Evolutionary conservation across 2,888 invertebrate species (phyloP).

Genomic region (Plebejus anna): DNA sequence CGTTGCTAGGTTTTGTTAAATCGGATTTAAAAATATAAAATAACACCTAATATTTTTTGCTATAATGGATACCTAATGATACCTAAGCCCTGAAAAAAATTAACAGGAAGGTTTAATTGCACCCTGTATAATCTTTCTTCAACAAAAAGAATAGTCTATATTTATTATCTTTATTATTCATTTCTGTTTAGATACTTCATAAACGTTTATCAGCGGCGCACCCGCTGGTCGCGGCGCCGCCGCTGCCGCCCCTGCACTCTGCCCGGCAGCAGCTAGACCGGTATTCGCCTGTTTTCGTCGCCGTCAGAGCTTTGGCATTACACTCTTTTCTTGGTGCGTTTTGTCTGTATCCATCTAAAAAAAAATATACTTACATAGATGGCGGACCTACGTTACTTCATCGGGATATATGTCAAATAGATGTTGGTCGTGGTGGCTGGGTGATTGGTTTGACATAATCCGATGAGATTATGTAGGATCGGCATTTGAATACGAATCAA

Average conservation of each 20-base stretch:
- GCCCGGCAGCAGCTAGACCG: conserved; percentile 68
- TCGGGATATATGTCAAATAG: not conserved
- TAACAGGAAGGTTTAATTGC: no score
- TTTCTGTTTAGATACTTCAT: conserved; percentile 53
- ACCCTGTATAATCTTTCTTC: no score
- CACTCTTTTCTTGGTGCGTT: conserved; percentile 60
- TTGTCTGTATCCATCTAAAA: not conserved
- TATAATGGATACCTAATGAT: no score
- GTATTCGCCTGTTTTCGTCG: conserved; percentile 65
- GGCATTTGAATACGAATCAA: not conserved
- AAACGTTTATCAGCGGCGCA: conserved; percentile 51
- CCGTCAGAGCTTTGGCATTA: conserved; percentile 55
- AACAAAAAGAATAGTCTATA: not conserved
- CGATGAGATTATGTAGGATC: not conserved
- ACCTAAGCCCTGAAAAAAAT: no score
- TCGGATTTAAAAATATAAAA: no score
- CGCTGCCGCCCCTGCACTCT: conserved; percentile 67
- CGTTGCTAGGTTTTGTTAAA: no score
- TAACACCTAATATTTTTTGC: no score
- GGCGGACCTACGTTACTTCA: not conserved
- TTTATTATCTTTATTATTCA: not conserved
- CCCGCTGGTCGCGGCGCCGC: conserved; percentile 59
- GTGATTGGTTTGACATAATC: no score
- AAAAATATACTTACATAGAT: not conserved
- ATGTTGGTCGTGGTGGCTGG: no score